Evolutionary conservation across 1,140 invertebrate species (phyloP).

Genomic region (Carposina sasakii): DNA sequence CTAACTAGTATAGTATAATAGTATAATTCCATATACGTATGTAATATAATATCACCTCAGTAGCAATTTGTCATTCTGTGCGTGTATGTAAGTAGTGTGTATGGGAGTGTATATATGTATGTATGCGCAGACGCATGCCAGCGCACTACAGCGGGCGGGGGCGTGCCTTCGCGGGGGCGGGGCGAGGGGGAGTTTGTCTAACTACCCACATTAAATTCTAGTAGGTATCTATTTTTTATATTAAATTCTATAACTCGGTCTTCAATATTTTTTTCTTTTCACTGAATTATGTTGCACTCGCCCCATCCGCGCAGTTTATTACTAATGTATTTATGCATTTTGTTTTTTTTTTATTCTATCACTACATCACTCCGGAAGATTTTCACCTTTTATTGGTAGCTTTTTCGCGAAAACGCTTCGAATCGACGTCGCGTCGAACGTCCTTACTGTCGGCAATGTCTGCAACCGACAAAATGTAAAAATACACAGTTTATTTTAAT

Average conservation of each 20-base stretch:
- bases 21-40: no score
- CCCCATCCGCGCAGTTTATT: no score
- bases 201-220: neutral
- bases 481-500: no score
- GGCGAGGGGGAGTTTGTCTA: neutral
- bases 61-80: constrained; percentile 7
- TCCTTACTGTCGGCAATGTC: no score
- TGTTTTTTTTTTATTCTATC: constrained; percentile 29
- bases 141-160: constrained; percentile 31
- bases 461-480: no score
- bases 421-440: no score
- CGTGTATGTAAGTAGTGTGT: constrained; percentile 25
- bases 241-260: no score
- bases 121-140: constrained; percentile 18
- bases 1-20: no score
- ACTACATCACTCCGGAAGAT: constrained; percentile 25
- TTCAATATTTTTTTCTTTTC: no score
- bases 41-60: no score
- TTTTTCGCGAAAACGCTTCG: constrained; percentile 20
- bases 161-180: neutral
- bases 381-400: constrained; percentile 48
- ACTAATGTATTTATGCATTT: constrained; percentile 51
- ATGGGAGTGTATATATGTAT: constrained; percentile 31
- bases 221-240: no score
- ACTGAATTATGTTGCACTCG: no score